Evolutionary conservation across 2,797 vertebrate genomes (phyloP).

Genomic region (Epinephelus coioides): DNA sequence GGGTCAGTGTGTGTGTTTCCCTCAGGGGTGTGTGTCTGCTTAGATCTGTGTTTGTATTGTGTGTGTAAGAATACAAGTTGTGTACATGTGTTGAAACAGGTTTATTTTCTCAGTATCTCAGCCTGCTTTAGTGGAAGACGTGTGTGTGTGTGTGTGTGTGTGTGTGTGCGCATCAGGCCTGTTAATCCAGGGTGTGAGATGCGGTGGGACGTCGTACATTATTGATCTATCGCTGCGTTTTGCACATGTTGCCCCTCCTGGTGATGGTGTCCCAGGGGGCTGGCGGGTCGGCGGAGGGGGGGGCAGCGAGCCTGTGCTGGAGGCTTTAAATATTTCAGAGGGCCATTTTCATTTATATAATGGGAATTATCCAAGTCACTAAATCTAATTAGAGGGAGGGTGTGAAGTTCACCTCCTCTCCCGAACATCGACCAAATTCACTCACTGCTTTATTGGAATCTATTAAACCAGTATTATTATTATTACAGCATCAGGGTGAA

Average conservation of each 20-base stretch:
- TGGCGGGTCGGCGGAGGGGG: not conserved
- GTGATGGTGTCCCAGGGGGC: conserved; percentile 51
- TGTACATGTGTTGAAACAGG: not conserved
- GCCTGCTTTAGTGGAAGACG: not conserved
- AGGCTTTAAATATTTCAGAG: conserved; percentile 81
- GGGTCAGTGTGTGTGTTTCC: conserved; percentile 1
- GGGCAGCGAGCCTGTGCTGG: conserved; percentile 24
- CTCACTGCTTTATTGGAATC: conserved; percentile 29
- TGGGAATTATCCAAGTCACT: conserved; percentile 82
- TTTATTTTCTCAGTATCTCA: conserved; percentile 14
- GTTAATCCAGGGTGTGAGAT: conserved; percentile 60
- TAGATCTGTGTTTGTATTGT: not conserved
- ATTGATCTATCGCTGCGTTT: conserved; percentile 78
- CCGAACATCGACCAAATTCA: conserved; percentile 9
- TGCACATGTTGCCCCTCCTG: conserved; percentile 77
- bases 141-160: not conserved
- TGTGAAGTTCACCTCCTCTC: conserved; percentile 68
- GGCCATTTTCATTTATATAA: conserved; percentile 81
- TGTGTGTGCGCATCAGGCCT: not conserved
- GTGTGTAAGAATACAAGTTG: not conserved
- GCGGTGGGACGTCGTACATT: conserved; percentile 70
- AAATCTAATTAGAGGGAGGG: conserved; percentile 78
- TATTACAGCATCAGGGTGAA: conserved; percentile 3
- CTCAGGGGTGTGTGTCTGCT: not conserved
- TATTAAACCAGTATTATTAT: conserved; percentile 5